Base-by-base conservation (phyloP, 2,113 vertebrate genomes). In the Tauraco erythrolophus region DNA sequence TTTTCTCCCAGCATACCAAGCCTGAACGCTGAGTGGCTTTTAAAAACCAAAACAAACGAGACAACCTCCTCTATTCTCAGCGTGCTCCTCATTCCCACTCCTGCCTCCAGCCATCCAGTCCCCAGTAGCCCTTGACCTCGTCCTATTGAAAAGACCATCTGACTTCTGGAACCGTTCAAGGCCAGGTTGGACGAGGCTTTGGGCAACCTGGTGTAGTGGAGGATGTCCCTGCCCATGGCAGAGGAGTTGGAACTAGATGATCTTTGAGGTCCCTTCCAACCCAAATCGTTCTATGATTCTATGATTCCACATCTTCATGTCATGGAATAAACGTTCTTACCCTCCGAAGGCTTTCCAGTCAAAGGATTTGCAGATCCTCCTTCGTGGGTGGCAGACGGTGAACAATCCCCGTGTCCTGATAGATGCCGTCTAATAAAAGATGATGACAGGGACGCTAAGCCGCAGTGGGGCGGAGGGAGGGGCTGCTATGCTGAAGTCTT, bases 1-100 rank as follows among this genome's bases (percentile, higher is more conserved):
- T 31, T 15, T 33, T 57, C 48, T 21, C 14, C 7, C 35, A 6
- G 6, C 0, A 1, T 6, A 62, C 37, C 43, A 46, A 1, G 0
- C 58, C 51, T 53, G 56, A 74, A 83, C 43, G 56, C 51, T 39
- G 56, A 61, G 74, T 6, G 22, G 60, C 58, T 78, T 75, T 62
- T 31, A 25, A 45, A 84, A 51, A 19, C 4, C 23, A 48, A 78
- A 56, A 14, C 12, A 66, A 54, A 60, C 58, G 50, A 53, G 37
- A 58, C 8, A 74, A 78, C 41, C 39, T 39, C 70, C 21, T 76
- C 35, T 2, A 0, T 30, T 53, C 62, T 68, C 7, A 2, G 14
- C 2, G 0, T 33, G 35, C 12, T 85, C 75, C 70, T 95, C 82
- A 64, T 16, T 23, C 56, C 41, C 0, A 1, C 43, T 93, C 45